Percentiles rank a stretch among this genome's conserved stretches.
phyloP scores from a whole-genome alignment of 1,140 invertebrate species.

The Dolichoris vasculosae region DNA sequence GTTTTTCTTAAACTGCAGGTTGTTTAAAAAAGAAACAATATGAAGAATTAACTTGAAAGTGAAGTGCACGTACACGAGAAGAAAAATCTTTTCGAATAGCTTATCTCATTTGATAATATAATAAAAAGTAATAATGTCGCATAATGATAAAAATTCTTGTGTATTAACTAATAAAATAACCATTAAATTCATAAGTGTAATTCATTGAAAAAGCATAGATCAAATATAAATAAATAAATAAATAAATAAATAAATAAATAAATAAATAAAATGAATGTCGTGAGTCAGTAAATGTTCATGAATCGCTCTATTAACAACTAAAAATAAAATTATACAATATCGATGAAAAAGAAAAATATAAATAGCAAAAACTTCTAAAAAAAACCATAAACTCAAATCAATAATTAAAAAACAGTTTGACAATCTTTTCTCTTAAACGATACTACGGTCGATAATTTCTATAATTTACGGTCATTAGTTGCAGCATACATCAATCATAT shows the following conservation, averaged over 20 bases:
- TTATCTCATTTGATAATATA: slow-evolving; percentile 27
- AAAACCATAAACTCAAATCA: neutral
- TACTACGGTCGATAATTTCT: neutral
- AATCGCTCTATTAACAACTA: neutral
- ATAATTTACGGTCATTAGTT: neutral
- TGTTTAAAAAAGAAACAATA: slow-evolving; percentile 21
- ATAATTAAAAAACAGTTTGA: slow-evolving; percentile 15
- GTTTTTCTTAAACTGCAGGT: slow-evolving; percentile 20
- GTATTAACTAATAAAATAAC: slow-evolving; percentile 25
- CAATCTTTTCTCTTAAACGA: slow-evolving; percentile 18
- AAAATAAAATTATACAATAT: slow-evolving; percentile 7
- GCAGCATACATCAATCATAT: neutral
- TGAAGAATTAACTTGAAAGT: slow-evolving; percentile 36
- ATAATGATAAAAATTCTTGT: slow-evolving; percentile 8
- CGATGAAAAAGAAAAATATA: neutral
- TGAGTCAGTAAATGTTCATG: slow-evolving; percentile 60
- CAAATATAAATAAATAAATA: slow-evolving; percentile 25
- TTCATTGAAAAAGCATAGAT: neutral
- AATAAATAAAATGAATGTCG: slow-evolving; percentile 57
- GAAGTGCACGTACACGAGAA: neutral
- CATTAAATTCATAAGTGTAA: slow-evolving; percentile 13
- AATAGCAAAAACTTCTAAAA: neutral
- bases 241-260: slow-evolving; percentile 8
- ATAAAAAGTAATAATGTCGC: slow-evolving; percentile 34
- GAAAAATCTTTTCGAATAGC: slow-evolving; percentile 13